These are phyloP conservation scores for Doris montereyensis DNA, from an alignment of 2,888 invertebrate species.

Conservation along the genomic window DNA sequence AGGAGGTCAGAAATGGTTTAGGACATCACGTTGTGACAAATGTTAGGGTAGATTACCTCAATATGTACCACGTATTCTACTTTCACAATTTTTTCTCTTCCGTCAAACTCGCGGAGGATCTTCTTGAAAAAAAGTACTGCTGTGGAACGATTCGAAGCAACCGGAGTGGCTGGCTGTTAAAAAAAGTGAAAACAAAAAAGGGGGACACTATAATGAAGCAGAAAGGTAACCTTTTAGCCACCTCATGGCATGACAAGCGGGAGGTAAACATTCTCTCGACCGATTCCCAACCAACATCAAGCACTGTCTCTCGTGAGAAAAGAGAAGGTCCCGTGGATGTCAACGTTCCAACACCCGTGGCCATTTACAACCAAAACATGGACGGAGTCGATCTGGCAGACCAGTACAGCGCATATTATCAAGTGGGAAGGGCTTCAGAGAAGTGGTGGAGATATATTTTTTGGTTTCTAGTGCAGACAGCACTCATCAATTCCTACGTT, in stretches of 20 bases:
- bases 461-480: conserved; percentile 35
- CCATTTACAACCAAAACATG: no score
- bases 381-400: conserved; percentile 36
- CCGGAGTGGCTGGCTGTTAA: background rate
- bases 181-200: background rate
- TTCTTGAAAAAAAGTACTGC: background rate
- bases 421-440: conserved; percentile 14
- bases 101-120: background rate
- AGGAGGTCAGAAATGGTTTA: background rate
- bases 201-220: background rate
- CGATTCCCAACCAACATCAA: background rate
- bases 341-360: no score
- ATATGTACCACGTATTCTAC: background rate
- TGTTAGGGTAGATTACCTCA: background rate
- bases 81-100: conserved; percentile 14
- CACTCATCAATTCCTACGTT: conserved; percentile 16
- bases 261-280: background rate
- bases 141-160: background rate
- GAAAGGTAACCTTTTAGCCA: conserved; percentile 8
- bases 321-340: no score
- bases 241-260: background rate
- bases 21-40: background rate
- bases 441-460: no score
- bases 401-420: conserved; percentile 36
- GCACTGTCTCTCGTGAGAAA: no score